These are phyloP conservation scores for Antennarius striatus DNA, from an alignment of 2,113 vertebrate species.

Conservation along the genomic window DNA sequence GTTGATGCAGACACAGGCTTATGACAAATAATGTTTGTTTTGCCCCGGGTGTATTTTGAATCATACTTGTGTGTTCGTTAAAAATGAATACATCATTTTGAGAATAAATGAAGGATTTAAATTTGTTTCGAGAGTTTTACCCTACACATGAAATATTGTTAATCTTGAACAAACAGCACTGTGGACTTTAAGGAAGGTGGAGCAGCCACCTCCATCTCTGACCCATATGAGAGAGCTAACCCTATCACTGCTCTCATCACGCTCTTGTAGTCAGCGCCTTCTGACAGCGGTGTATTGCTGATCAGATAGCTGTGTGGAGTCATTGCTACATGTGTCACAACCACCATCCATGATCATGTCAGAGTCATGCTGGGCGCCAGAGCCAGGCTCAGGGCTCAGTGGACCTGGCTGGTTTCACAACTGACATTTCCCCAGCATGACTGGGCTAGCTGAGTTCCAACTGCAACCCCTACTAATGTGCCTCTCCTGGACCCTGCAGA, in stretches of 20 bases:
- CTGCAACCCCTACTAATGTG: slow-evolving; percentile 44
- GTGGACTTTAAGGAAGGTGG: slow-evolving; percentile 30
- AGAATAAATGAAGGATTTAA: slow-evolving; percentile 7
- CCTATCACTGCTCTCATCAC: slow-evolving; percentile 72
- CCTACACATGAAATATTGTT: background rate
- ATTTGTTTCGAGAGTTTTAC: slow-evolving; percentile 2
- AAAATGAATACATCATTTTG: slow-evolving; percentile 58
- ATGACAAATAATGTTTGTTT: slow-evolving; percentile 75
- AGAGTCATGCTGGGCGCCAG: slow-evolving; percentile 69
- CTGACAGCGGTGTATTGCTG: slow-evolving; percentile 77
- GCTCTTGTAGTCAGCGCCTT: slow-evolving; percentile 57
- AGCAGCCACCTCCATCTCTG: slow-evolving; percentile 43
- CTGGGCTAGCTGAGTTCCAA: slow-evolving; percentile 42
- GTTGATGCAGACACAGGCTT: slow-evolving; percentile 74
- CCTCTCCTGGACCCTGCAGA: slow-evolving; percentile 56
- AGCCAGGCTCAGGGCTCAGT: slow-evolving; percentile 63
- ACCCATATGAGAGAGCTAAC: slow-evolving; percentile 48
- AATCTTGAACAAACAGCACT: background rate
- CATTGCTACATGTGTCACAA: slow-evolving; percentile 78
- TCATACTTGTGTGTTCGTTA: slow-evolving; percentile 62
- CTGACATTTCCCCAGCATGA: slow-evolving; percentile 81
- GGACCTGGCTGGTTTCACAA: slow-evolving; percentile 66
- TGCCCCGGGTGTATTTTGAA: slow-evolving; percentile 63
- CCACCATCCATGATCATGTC: slow-evolving; percentile 70
- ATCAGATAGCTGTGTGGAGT: slow-evolving; percentile 80